phyloP scores from a whole-genome alignment of 2,888 invertebrate species.

The Yponomeuta sedellus region DNA sequence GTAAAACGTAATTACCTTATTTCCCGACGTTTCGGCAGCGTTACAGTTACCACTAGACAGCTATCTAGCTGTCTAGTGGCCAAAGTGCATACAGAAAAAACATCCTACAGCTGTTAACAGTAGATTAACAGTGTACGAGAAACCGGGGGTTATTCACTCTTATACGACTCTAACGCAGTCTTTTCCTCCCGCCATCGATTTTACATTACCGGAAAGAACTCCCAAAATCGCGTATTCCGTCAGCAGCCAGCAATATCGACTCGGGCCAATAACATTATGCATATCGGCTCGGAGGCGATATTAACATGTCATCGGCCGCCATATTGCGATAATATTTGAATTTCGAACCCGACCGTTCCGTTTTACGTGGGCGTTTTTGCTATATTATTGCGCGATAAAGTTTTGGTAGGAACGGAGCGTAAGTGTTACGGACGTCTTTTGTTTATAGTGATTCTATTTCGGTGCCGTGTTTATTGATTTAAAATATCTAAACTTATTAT shows the following conservation, averaged over 20 bases:
- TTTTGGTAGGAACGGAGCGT: neutral
- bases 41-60: too few species aligned
- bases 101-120: too few species aligned
- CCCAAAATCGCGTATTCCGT: neutral
- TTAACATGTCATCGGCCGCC: constrained; percentile 72
- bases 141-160: neutral
- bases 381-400: constrained; percentile 14
- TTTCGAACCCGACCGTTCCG: constrained; percentile 42
- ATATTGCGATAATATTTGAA: constrained; percentile 69
- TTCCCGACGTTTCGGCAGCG: too few species aligned
- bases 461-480: neutral
- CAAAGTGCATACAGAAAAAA: too few species aligned
- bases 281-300: constrained; percentile 56
- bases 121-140: too few species aligned
- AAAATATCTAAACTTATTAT: neutral
- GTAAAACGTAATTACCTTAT: too few species aligned
- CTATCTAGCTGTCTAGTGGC: too few species aligned
- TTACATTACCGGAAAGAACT: neutral
- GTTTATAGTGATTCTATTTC: neutral
- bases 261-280: constrained; percentile 64
- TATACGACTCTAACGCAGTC: constrained; percentile 28
- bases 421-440: neutral
- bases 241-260: neutral
- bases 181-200: constrained; percentile 28
- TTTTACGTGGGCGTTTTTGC: constrained; percentile 21